phyloP scores from a whole-genome alignment of 2,888 invertebrate species.

The Anaspis maculata region DNA sequence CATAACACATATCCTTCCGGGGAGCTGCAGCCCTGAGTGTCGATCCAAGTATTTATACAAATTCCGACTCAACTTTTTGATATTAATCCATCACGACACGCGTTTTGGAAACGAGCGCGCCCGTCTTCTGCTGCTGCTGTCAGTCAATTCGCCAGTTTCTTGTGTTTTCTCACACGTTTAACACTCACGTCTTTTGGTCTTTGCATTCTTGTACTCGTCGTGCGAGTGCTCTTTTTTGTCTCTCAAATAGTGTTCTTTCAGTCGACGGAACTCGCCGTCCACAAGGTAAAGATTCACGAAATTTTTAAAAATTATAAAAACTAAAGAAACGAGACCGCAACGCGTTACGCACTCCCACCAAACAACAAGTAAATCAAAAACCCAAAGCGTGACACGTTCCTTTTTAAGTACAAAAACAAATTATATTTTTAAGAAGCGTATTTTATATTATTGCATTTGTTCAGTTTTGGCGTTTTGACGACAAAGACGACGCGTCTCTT shows the following conservation, averaged over 20 bases:
- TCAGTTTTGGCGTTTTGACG: slow-evolving; percentile 34
- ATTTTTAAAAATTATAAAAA: slow-evolving; percentile 9
- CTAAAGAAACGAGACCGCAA: too few relatives aligned
- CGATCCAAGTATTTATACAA: too few relatives aligned
- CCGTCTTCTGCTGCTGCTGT: slow-evolving; percentile 12
- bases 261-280: slow-evolving; percentile 13
- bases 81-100: too few relatives aligned
- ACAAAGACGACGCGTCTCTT: slow-evolving; percentile 38
- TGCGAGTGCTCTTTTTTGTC: slow-evolving; percentile 11
- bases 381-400: slow-evolving; percentile 27
- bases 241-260: slow-evolving; percentile 9
- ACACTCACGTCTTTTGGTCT: slow-evolving; percentile 7
- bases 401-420: slow-evolving; percentile 35
- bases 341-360: too few relatives aligned
- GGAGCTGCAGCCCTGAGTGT: slow-evolving; percentile 12
- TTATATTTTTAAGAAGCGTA: slow-evolving; percentile 21
- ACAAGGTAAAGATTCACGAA: slow-evolving; percentile 12
- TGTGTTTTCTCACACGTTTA: slow-evolving; percentile 6
- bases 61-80: too few relatives aligned
- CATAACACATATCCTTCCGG: slow-evolving; percentile 14
- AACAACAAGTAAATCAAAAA: too few relatives aligned
- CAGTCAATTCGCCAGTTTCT: slow-evolving; percentile 13
- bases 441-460: slow-evolving; percentile 17
- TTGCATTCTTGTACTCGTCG: slow-evolving; percentile 4
- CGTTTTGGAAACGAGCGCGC: slow-evolving; percentile 9